Conservation (phyloP, 1,140 invertebrate genomes). For the Archivesica marissinica region DNA sequence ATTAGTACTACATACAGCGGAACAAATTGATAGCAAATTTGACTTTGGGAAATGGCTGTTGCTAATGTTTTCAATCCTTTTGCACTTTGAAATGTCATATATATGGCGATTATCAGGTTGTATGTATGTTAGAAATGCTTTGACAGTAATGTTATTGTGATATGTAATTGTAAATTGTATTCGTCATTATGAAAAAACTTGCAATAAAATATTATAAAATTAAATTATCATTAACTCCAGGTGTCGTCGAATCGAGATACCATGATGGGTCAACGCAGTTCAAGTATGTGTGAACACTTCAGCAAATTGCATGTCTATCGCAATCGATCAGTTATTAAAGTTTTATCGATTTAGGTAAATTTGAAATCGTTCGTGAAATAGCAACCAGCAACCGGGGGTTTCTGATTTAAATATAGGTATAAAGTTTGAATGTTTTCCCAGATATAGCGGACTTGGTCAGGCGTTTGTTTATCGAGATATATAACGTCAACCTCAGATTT, state of each 20-base stretch:
- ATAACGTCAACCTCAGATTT: constrained; percentile 24
- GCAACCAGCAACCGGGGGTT: constrained; percentile 8
- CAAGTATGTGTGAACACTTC: background rate
- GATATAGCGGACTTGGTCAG: background rate
- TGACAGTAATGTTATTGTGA: too few species aligned
- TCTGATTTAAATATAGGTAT: constrained; percentile 39
- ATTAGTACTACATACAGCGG: too few species aligned
- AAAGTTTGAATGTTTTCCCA: background rate
- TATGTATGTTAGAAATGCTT: too few species aligned
- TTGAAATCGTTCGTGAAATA: background rate
- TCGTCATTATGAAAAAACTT: too few species aligned
- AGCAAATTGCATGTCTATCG: background rate
- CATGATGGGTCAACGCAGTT: background rate
- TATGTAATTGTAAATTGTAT: too few species aligned
- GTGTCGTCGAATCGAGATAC: background rate
- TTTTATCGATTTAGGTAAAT: constrained; percentile 16
- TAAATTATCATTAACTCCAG: too few species aligned
- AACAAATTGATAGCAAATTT: too few species aligned
- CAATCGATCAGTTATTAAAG: constrained; percentile 14
- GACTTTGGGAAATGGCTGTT: too few species aligned
- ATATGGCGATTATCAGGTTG: too few species aligned
- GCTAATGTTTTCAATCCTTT: too few species aligned
- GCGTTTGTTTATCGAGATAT: background rate
- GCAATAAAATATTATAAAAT: too few species aligned
- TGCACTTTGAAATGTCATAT: too few species aligned